phyloP scores from a whole-genome alignment of 2,113 vertebrate species.

The Notothenia rossii region DNA sequence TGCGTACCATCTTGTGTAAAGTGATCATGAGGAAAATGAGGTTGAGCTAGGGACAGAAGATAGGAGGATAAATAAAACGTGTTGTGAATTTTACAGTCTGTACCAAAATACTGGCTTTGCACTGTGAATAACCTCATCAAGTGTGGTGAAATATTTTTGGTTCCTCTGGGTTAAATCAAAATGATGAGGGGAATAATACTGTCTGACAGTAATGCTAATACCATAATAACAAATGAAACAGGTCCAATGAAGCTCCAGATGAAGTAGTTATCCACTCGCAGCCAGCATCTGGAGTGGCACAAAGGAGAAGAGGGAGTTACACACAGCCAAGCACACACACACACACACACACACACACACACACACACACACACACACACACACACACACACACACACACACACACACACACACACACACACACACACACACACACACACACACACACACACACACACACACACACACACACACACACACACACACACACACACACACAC shows the following conservation, averaged over 20 bases:
- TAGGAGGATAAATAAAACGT: conserved; percentile 1
- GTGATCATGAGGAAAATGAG: conserved; percentile 94
- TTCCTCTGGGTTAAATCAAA: conserved; percentile 44
- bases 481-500: conserved; percentile 25
- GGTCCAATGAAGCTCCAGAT: conserved; percentile 97
- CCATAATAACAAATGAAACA: conserved; percentile 93
- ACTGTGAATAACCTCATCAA: not conserved
- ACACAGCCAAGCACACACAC: conserved; percentile 45
- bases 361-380: conserved; percentile 36
- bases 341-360: conserved; percentile 19
- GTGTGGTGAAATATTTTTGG: conserved; percentile 18
- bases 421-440: conserved; percentile 43
- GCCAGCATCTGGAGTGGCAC: conserved; percentile 89
- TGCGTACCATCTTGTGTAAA: conserved; percentile 94
- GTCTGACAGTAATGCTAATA: conserved; percentile 78
- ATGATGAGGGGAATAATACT: conserved; percentile 28
- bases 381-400: conserved; percentile 17
- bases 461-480: conserved; percentile 14
- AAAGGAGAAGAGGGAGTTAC: conserved; percentile 58
- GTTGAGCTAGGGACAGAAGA: conserved; percentile 87
- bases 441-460: conserved; percentile 22
- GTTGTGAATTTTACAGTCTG: not conserved
- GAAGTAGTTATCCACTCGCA: conserved; percentile 95
- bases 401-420: conserved; percentile 15
- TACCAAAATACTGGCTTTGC: not conserved